phyloP scores from a whole-genome alignment of 2,888 invertebrate genomes.

The Leucoma salicis region DNA sequence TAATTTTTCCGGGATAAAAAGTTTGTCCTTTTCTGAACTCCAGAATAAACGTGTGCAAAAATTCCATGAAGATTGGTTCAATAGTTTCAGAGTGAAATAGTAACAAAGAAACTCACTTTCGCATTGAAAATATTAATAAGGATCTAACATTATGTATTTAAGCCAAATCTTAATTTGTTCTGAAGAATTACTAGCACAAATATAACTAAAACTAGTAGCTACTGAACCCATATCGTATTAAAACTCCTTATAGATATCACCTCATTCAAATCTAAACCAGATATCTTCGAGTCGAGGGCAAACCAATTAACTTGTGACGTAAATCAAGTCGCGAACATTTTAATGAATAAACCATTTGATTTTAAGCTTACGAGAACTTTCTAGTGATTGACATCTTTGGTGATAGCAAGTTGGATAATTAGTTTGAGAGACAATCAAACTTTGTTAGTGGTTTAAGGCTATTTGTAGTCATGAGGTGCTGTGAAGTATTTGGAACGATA shows the following conservation, averaged over 20 bases:
- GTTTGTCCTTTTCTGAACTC: too few species aligned
- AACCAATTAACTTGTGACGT: slow-evolving; percentile 28
- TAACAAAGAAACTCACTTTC: too few species aligned
- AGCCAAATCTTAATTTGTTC: too few species aligned
- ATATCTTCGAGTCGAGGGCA: slow-evolving; percentile 6
- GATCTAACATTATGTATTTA: too few species aligned
- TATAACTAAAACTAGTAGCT: too few species aligned
- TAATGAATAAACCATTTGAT: slow-evolving; percentile 45
- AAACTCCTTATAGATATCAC: slow-evolving; percentile 7
- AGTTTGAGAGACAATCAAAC: slow-evolving; percentile 45
- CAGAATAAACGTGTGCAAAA: too few species aligned
- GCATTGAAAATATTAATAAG: too few species aligned
- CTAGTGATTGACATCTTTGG: slow-evolving; percentile 38
- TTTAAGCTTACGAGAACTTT: slow-evolving; percentile 41
- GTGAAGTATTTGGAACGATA: background rate
- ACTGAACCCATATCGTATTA: too few species aligned
- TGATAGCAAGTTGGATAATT: slow-evolving; percentile 41
- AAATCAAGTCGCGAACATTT: slow-evolving; percentile 22
- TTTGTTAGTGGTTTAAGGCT: slow-evolving; percentile 26
- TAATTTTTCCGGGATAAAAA: too few species aligned
- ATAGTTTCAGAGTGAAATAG: too few species aligned
- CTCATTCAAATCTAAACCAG: slow-evolving; percentile 11
- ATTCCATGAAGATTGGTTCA: too few species aligned
- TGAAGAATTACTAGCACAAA: too few species aligned
- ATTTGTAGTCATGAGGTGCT: slow-evolving; percentile 11